Percentiles rank a stretch among this genome's conserved stretches.
phyloP scores from a whole-genome alignment of 2,888 invertebrate genomes.

The Tetramorium bicarinatum region DNA sequence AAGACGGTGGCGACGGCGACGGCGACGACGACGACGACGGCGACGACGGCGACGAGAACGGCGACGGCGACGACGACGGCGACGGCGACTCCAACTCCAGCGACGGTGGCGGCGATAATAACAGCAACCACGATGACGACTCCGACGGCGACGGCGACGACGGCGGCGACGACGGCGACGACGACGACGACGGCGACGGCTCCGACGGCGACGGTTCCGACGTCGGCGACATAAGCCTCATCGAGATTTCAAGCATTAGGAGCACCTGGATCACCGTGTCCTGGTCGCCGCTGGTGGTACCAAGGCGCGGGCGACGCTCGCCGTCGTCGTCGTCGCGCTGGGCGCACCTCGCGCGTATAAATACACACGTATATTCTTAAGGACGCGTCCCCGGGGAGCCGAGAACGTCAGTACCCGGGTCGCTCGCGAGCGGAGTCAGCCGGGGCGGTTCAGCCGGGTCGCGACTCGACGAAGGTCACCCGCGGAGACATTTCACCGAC shows the following conservation, averaged over 20 bases:
- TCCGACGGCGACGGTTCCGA: slow-evolving; percentile 26
- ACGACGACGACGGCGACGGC: slow-evolving; percentile 31
- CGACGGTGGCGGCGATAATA: neutral
- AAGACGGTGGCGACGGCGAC: neutral
- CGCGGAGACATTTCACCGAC: slow-evolving; percentile 35
- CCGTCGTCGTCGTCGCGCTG: slow-evolving; percentile 65
- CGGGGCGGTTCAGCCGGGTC: slow-evolving; percentile 19
- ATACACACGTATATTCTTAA: slow-evolving; percentile 18
- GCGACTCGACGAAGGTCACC: neutral
- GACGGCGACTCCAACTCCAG: slow-evolving; percentile 17
- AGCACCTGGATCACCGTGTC: slow-evolving; percentile 62
- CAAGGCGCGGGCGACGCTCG: slow-evolving; percentile 59
- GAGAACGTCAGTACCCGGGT: slow-evolving; percentile 10
- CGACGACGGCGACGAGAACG: slow-evolving; percentile 1
- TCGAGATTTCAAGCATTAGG: slow-evolving; percentile 66
- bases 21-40: neutral
- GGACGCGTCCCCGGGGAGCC: slow-evolving; percentile 11
- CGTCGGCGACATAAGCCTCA: slow-evolving; percentile 69
- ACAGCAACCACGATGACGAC: slow-evolving; percentile 13
- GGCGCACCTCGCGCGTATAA: slow-evolving; percentile 7
- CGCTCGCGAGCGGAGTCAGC: neutral
- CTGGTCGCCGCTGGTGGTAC: slow-evolving; percentile 45
- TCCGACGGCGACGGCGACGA: slow-evolving; percentile 37
- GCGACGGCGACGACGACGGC: slow-evolving; percentile 10
- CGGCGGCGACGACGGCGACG: slow-evolving; percentile 7